Evolutionary conservation across 2,113 vertebrate species (phyloP), one percentile per base, ranked within the genome.

Genomic region (Triplophysa siluroides): DNA sequence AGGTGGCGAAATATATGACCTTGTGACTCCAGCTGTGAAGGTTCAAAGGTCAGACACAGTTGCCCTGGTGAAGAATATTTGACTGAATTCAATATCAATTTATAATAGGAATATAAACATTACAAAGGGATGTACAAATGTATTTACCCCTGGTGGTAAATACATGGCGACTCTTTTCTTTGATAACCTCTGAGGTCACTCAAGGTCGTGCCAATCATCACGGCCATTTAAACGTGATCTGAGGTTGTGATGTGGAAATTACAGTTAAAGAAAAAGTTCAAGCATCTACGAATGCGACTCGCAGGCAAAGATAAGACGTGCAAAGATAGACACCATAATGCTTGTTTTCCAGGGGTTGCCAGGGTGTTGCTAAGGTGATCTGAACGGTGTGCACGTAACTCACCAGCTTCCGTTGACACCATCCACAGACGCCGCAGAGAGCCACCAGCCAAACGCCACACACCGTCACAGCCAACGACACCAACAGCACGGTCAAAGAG

Each of bases 371-470:
- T 50, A n/a, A 50, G 1, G 18, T 19, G 19, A 13, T 64, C 11
- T 8, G 38, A 26, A 21, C 47, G 2, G 33, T 19, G n/a, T 65
- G 73, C 68, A 56, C 38, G 65, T 23, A 84, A 91, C 97, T 97
- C 88, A 99, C 97, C 96, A 98, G 91, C 92, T 96, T 98, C 90
- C 96, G 96, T 91, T 99, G 97, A 94, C 97, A 99, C 97, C 96
- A 99, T 90, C 97, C 95, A 89, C 97, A 99, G 92, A 99, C 94
- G 86, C 97, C 96, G 81, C 97, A 99, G 88, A 99, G 95, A 88
- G 96, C 94, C 89, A 98, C 94, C 87, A 97, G 96, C 93, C 95
- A 95, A 73, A 97, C 96, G 89, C 96, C 94, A 94, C 97, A 98
- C 94, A 99, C 92, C 91, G 96, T 96, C 92, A 98, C 93, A 91